A percentile compares a stretch with the other conserved stretches of the same genome.
Evolutionary conservation across 2,797 vertebrate genomes (phyloP).

Genomic region (Champsocephalus esox): DNA sequence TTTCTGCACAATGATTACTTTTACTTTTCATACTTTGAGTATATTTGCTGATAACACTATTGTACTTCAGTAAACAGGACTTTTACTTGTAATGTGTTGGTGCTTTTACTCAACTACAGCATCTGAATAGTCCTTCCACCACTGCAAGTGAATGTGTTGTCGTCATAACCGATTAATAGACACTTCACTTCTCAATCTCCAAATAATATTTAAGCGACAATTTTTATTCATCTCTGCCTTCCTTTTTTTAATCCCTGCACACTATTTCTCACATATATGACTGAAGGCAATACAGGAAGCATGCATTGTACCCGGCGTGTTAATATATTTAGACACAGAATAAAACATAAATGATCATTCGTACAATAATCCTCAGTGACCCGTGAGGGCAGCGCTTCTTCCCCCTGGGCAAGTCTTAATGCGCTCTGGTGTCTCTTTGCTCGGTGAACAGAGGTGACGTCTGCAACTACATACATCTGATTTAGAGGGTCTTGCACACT

Average conservation of each 20-base stretch:
- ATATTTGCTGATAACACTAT: too few species aligned
- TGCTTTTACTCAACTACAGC: too few species aligned
- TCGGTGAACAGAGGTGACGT: conserved; percentile 72
- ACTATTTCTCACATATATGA: conserved; percentile 30
- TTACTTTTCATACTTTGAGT: too few species aligned
- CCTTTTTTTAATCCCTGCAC: conserved; percentile 16
- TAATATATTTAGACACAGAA: conserved; percentile 67
- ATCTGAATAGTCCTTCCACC: too few species aligned
- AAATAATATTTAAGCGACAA: background rate
- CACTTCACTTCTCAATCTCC: background rate
- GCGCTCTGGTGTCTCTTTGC: conserved; percentile 68
- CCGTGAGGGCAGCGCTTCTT: conserved; percentile 53
- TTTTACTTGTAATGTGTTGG: too few species aligned
- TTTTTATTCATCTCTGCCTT: background rate
- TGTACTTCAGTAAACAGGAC: too few species aligned
- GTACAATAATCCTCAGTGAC: conserved; percentile 72
- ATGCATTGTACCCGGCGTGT: conserved; percentile 42
- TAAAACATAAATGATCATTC: conserved; percentile 73
- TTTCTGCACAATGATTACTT: too few species aligned
- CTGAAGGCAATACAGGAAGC: conserved; percentile 54
- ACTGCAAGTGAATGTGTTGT: background rate
- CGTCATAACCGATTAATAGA: background rate
- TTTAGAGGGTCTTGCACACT: conserved; percentile 65
- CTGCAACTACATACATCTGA: conserved; percentile 74
- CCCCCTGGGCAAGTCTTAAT: conserved; percentile 64